A percentile compares a stretch with the other conserved stretches of the same genome.
Conservation (phyloP, 53 echinoderm and acorn worm species). For the Holothuria scabra region DNA sequence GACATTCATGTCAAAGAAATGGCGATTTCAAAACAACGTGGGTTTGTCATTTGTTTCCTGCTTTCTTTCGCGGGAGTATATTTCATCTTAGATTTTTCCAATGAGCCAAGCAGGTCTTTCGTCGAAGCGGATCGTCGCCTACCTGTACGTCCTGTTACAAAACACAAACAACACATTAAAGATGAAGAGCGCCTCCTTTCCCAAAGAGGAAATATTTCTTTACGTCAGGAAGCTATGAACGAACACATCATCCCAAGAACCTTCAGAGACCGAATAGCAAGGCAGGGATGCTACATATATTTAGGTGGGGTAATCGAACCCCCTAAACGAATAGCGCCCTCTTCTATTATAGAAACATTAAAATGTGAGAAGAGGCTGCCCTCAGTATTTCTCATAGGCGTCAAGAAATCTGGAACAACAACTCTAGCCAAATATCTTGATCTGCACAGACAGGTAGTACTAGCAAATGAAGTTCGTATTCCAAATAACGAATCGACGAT, state of each 20-base stretch:
- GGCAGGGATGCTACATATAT: slow-evolving; percentile 18
- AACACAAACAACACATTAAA: no score
- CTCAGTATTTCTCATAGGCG: slow-evolving; percentile 36
- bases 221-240: not conserved
- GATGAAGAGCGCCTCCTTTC: no score
- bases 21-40: no score
- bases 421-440: slow-evolving; percentile 50
- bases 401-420: slow-evolving; percentile 59
- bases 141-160: no score
- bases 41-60: no score
- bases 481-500: slow-evolving; percentile 3
- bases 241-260: not conserved
- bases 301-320: not conserved
- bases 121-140: no score
- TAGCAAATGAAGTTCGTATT: slow-evolving; percentile 15
- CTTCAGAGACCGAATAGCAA: not conserved
- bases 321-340: not conserved
- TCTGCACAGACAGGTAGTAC: slow-evolving; percentile 24
- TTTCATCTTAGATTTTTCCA: no score
- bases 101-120: no score
- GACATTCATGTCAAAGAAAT: no score
- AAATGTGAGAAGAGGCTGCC: slow-evolving; percentile 43
- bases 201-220: no score
- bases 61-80: no score
- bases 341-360: not conserved